A percentile compares a stretch with the other conserved stretches of the same genome.
Evolutionary conservation across 2,888 invertebrate species (phyloP).

Genomic region (Diaphora mendica): DNA sequence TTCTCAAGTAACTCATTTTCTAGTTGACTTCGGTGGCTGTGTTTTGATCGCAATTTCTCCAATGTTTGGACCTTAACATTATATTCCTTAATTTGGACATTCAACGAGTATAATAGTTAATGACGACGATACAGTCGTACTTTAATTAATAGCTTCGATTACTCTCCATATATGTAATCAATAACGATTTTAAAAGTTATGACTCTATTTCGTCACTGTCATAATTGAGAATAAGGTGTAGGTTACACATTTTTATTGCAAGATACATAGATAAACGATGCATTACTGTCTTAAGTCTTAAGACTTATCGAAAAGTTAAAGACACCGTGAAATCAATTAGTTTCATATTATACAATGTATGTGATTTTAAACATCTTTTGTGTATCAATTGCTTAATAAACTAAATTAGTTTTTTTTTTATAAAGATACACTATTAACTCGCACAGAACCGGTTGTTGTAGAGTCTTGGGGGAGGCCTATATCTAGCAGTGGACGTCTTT

Average conservation of each 20-base stretch:
- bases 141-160: conserved; percentile 34
- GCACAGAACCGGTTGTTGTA: too few relatives aligned
- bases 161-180: conserved; percentile 30
- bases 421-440: too few relatives aligned
- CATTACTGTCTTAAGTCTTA: conserved; percentile 13
- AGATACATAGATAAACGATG: not conserved
- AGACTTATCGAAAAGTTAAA: conserved; percentile 5
- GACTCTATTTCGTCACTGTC: conserved; percentile 31
- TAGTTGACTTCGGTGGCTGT: too few relatives aligned
- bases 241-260: not conserved
- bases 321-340: conserved; percentile 30
- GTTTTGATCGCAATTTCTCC: conserved; percentile 8
- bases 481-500: too few relatives aligned
- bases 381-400: not conserved
- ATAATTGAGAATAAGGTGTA: not conserved
- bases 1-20: too few relatives aligned
- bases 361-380: conserved; percentile 7
- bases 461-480: too few relatives aligned
- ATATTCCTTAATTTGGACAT: conserved; percentile 28
- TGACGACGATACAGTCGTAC: conserved; percentile 41
- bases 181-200: conserved; percentile 19
- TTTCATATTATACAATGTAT: conserved; percentile 31
- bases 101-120: conserved; percentile 30
- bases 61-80: conserved; percentile 17
- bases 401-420: not conserved